A percentile compares a stretch with the other conserved stretches of the same genome.
Evolutionary conservation across 1,140 invertebrate genomes (phyloP).

Genomic region (Ephestia elutella): DNA sequence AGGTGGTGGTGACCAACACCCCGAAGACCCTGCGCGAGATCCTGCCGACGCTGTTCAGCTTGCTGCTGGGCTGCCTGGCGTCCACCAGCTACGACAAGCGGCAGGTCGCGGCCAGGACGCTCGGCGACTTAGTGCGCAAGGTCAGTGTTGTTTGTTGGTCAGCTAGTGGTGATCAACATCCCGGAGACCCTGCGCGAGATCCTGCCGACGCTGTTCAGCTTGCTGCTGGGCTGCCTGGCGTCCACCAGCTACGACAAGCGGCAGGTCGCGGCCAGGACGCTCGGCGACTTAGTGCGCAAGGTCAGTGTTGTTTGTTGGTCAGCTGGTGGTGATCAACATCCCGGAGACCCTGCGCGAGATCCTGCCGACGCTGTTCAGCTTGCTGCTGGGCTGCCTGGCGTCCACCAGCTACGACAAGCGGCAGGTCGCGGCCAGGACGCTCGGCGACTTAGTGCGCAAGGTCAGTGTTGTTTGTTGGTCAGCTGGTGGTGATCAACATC

Average conservation of each 20-base stretch:
- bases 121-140: conserved; percentile 98
- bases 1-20: conserved; percentile 96
- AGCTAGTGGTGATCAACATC: conserved; percentile 96
- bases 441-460: conserved; percentile 98
- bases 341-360: conserved; percentile 97
- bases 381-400: conserved; percentile 93
- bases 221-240: conserved; percentile 93
- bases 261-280: conserved; percentile 95
- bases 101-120: conserved; percentile 95
- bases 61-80: conserved; percentile 93
- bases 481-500: conserved; percentile 96
- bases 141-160: conserved; percentile 20
- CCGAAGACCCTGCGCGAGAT: conserved; percentile 97
- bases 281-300: conserved; percentile 98
- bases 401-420: conserved; percentile 97
- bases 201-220: conserved; percentile 93
- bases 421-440: conserved; percentile 95
- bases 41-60: conserved; percentile 93
- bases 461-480: conserved; percentile 20
- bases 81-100: conserved; percentile 97
- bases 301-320: conserved; percentile 20
- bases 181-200: conserved; percentile 97
- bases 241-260: conserved; percentile 97
- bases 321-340: conserved; percentile 96
- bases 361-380: conserved; percentile 93